phyloP scores from a whole-genome alignment of 2,797 vertebrate species.

The Sebastes elongatus region DNA sequence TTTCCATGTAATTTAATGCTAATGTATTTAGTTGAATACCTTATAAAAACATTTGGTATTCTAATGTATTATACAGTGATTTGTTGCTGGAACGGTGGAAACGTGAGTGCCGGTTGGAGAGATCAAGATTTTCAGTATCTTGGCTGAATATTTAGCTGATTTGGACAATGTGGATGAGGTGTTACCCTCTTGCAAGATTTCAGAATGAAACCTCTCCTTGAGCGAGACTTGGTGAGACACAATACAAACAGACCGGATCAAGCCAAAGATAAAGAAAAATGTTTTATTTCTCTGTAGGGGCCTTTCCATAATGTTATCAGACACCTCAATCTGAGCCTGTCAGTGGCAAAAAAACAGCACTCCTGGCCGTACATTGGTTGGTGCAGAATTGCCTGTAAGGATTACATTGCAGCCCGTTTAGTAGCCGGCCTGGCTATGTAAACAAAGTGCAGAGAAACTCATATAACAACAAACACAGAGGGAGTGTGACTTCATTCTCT shows the following conservation, averaged over 20 bases:
- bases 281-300: neutral
- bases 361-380: neutral
- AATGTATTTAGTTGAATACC: neutral
- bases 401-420: neutral
- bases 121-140: no score
- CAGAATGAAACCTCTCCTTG: no score
- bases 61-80: slow-evolving; percentile 13
- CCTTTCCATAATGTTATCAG: neutral
- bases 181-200: no score
- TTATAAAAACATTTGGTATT: slow-evolving; percentile 11
- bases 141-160: no score
- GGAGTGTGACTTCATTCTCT: no score
- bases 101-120: no score
- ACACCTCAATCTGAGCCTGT: neutral
- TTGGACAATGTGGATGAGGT: no score
- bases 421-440: neutral
- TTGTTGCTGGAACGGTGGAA: no score
- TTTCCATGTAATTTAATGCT: neutral
- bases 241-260: no score
- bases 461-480: no score
- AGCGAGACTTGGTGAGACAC: no score
- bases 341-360: neutral
- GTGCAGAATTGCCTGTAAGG: neutral
- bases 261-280: no score
- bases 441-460: neutral